Evolutionary conservation across 1,140 invertebrate genomes (phyloP).

Genomic region (Planococcus citri): DNA sequence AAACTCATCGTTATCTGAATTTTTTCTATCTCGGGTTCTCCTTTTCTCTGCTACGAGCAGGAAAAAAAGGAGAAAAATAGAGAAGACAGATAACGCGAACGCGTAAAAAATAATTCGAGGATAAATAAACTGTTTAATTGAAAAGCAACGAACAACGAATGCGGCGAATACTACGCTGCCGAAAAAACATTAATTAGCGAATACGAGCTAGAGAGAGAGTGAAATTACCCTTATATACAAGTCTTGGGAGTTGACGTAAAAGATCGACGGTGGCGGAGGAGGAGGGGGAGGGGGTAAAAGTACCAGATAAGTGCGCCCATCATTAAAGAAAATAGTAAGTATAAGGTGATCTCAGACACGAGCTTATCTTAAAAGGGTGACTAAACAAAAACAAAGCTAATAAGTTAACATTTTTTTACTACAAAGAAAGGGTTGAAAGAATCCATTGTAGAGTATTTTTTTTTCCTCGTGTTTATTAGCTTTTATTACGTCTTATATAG

Average conservation of each 20-base stretch:
- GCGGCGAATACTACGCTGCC: neutral
- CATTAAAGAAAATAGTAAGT: neutral
- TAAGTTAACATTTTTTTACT: neutral
- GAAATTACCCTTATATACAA: neutral
- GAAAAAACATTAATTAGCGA: neutral
- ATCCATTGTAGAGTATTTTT: neutral
- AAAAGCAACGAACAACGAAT: neutral
- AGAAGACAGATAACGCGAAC: neutral
- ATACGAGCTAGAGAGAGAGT: neutral
- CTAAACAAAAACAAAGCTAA: conserved; percentile 4
- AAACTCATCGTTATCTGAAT: neutral
- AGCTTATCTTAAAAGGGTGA: conserved; percentile 3
- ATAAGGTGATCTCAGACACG: neutral
- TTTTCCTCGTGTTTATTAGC: neutral
- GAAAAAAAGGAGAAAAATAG: neutral
- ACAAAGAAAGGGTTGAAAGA: neutral
- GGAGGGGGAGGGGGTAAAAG: too few species aligned
- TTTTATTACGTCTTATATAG: too few species aligned
- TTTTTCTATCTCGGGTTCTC: neutral
- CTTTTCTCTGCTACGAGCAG: neutral
- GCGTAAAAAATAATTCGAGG: neutral
- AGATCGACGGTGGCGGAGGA: too few species aligned
- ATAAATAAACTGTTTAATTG: neutral
- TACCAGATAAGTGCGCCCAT: neutral
- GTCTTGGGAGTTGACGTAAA: too few species aligned